These are phyloP conservation scores for Tetramorium bicarinatum DNA, from an alignment of 2,888 invertebrate species.

Conservation along the genomic window DNA sequence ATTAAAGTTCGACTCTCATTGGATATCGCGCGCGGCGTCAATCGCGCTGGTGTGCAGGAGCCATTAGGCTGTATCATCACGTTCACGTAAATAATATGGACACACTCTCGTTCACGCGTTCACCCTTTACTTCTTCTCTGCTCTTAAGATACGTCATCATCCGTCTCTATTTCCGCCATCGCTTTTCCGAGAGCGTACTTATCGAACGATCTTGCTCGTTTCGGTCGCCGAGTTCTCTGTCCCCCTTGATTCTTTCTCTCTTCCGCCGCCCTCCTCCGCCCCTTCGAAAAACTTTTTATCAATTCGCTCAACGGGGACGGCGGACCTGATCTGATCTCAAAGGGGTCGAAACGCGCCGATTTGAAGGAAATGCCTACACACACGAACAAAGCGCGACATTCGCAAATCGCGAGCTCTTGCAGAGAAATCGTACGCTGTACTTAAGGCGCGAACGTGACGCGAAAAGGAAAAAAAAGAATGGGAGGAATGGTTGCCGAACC, in stretches of 20 bases:
- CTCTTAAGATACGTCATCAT: background rate
- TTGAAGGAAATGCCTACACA: conserved; percentile 17
- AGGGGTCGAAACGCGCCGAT: conserved; percentile 25
- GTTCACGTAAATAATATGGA: conserved; percentile 6
- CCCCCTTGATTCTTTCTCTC: conserved; percentile 12
- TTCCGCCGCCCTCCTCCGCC: background rate
- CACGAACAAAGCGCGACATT: conserved; percentile 38
- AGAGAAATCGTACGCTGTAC: conserved; percentile 27
- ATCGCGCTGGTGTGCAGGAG: too few species aligned
- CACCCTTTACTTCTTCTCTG: background rate
- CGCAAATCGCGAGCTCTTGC: conserved; percentile 25
- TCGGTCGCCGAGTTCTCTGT: background rate
- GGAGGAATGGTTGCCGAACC: background rate
- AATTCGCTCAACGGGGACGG: conserved; percentile 40
- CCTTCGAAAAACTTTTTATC: conserved; percentile 11
- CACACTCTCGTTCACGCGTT: background rate
- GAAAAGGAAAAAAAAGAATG: background rate
- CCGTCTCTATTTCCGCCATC: conserved; percentile 5
- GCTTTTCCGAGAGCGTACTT: conserved; percentile 33
- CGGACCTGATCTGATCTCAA: conserved; percentile 48
- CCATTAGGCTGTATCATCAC: background rate
- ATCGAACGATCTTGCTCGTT: conserved; percentile 26
- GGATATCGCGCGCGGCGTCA: too few species aligned
- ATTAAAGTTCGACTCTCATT: too few species aligned
- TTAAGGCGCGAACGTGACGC: conserved; percentile 14